These are phyloP conservation scores for Phrynocephalus vlangalii DNA, from an alignment of 2,797 vertebrate species.

Conservation along the genomic window DNA sequence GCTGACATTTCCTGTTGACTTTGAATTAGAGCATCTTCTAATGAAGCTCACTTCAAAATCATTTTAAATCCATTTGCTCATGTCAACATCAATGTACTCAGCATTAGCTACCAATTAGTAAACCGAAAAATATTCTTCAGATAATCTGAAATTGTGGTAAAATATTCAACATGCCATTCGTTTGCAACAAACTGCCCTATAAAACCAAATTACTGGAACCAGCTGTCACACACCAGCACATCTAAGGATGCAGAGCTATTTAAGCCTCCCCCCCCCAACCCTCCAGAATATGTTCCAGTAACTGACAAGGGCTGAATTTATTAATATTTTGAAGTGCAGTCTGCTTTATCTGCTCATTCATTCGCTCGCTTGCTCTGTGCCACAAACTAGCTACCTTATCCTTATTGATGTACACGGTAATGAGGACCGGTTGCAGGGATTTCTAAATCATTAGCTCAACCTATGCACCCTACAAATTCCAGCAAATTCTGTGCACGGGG, in stretches of 20 bases:
- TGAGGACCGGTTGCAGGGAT: conserved; percentile 3
- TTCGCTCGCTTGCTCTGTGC: not conserved
- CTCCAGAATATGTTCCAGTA: conserved; percentile 13
- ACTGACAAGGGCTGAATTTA: fast-evolving
- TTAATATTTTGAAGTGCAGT: not conserved
- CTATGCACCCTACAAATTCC: not conserved
- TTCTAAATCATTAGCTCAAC: not conserved
- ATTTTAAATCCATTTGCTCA: conserved; percentile 82
- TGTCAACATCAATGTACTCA: conserved; percentile 82
- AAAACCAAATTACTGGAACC: conserved; percentile 80
- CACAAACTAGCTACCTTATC: conserved; percentile 16
- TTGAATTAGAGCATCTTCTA: conserved; percentile 79
- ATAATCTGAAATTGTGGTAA: conserved; percentile 80
- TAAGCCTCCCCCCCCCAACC: not conserved
- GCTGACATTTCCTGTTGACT: conserved; percentile 75
- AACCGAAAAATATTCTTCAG: conserved; percentile 80
- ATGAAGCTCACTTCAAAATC: conserved; percentile 78
- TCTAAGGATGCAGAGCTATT: conserved; percentile 56
- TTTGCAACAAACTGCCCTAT: conserved; percentile 78
- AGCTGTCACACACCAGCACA: conserved; percentile 79
- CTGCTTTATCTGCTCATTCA: conserved; percentile 11
- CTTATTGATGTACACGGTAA: conserved; percentile 29
- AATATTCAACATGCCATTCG: conserved; percentile 79
- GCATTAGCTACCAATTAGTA: conserved; percentile 84
- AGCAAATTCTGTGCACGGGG: conserved; percentile 1